Evolutionary conservation across 2,888 invertebrate genomes (phyloP).

Genomic region (Sinhomidia bicolor): DNA sequence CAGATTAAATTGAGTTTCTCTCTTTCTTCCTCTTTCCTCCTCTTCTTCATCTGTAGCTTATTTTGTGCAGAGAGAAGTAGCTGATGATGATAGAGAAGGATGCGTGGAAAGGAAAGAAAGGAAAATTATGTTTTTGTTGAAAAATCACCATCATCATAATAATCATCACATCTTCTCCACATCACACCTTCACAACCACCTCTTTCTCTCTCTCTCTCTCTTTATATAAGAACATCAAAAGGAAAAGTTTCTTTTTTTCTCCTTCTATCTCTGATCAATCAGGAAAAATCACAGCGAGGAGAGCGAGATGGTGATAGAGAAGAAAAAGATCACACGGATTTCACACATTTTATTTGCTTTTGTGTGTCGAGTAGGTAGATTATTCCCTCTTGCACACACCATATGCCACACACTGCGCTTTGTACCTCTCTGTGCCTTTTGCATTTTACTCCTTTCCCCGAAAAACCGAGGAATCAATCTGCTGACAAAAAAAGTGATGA

Average conservation of each 20-base stretch:
- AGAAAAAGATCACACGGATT: neutral
- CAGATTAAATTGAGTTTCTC: conserved; percentile 58
- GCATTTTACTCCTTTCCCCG: neutral
- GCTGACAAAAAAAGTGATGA: too few species aligned
- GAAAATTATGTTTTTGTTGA: conserved; percentile 51
- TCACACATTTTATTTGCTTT: neutral
- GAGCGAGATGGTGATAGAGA: neutral
- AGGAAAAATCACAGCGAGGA: conserved; percentile 18
- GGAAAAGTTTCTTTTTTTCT: conserved; percentile 32
- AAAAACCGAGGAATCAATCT: neutral
- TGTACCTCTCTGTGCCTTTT: conserved; percentile 3
- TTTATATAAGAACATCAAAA: neutral
- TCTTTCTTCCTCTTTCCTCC: conserved; percentile 38
- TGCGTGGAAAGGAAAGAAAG: conserved; percentile 12
- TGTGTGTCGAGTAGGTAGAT: neutral
- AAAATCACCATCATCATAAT: conserved; percentile 43
- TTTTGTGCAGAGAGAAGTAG: neutral
- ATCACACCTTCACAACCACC: neutral
- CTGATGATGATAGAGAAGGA: neutral
- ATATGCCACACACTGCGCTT: conserved; percentile 40
- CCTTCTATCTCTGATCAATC: conserved; percentile 18
- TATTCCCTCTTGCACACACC: neutral
- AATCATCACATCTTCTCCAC: neutral
- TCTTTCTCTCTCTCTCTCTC: neutral
- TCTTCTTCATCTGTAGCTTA: neutral